phyloP scores from a whole-genome alignment of 2,888 invertebrate species.

The Liopterus haemorrhoidalis region DNA sequence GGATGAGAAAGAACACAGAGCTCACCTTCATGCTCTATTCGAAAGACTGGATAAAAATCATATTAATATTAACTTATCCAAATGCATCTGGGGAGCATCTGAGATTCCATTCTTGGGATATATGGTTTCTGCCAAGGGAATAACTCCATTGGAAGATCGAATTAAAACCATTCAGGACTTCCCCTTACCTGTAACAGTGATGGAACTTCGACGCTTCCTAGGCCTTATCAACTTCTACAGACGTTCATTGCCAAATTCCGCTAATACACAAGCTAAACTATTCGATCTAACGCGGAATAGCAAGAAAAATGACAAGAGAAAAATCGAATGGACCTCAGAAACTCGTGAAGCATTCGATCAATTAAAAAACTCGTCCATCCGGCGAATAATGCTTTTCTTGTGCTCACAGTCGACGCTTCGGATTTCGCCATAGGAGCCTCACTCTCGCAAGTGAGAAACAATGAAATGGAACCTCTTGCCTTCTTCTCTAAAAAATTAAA shows the following conservation, averaged over 20 bases:
- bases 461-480: slow-evolving; percentile 36
- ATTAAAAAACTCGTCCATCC: slow-evolving; percentile 35
- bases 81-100: slow-evolving; percentile 27
- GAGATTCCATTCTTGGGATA: slow-evolving; percentile 28
- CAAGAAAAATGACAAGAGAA: no score
- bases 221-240: slow-evolving; percentile 25
- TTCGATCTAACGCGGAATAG: no score
- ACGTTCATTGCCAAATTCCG: slow-evolving; percentile 21
- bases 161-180: slow-evolving; percentile 27
- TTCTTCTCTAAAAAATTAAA: slow-evolving; percentile 38
- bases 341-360: slow-evolving; percentile 31
- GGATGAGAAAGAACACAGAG: slow-evolving; percentile 25
- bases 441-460: slow-evolving; percentile 35
- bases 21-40: slow-evolving; percentile 25
- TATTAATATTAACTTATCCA: slow-evolving; percentile 26
- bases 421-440: slow-evolving; percentile 39
- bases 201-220: slow-evolving; percentile 23
- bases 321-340: slow-evolving; percentile 27
- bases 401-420: slow-evolving; percentile 37
- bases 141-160: slow-evolving; percentile 24
- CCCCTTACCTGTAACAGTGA: slow-evolving; percentile 17
- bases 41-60: slow-evolving; percentile 25
- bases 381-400: neutral
- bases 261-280: slow-evolving; percentile 18
- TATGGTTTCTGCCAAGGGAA: slow-evolving; percentile 23